phyloP scores from a whole-genome alignment of 2,888 invertebrate species.

The Eupithecia insigniata region DNA sequence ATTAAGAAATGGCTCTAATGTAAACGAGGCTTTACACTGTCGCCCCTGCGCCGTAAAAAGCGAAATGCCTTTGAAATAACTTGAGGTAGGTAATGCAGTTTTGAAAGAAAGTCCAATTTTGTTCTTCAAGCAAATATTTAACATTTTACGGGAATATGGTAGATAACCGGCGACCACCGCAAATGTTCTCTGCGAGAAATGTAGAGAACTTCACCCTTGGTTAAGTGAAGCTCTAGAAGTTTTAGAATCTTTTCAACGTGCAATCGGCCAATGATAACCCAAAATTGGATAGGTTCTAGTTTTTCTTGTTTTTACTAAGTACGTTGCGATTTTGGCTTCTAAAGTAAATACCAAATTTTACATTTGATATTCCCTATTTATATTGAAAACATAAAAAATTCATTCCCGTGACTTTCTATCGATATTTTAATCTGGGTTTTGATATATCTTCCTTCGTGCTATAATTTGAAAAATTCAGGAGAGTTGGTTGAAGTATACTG shows the following conservation, averaged over 20 bases:
- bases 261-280: neutral
- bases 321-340: neutral
- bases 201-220: neutral
- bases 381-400: neutral
- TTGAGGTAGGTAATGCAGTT: constrained; percentile 36
- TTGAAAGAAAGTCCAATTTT: constrained; percentile 35
- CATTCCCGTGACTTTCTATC: neutral
- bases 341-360: neutral
- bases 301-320: neutral
- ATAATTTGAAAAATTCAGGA: neutral
- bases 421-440: neutral
- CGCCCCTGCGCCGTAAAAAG: constrained; percentile 51
- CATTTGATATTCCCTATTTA: neutral
- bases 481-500: neutral
- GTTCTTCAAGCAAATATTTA: constrained; percentile 19
- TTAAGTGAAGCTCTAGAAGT: neutral
- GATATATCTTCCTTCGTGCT: neutral
- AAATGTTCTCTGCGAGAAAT: neutral
- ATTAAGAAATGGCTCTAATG: constrained; percentile 3
- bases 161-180: neutral
- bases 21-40: constrained; percentile 15
- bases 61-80: constrained; percentile 51
- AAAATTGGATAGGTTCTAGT: neutral
- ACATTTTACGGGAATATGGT: constrained; percentile 10
- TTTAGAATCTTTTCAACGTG: neutral